phyloP scores from a whole-genome alignment of 2,888 invertebrate species.

The Bugulina stolonifera region DNA sequence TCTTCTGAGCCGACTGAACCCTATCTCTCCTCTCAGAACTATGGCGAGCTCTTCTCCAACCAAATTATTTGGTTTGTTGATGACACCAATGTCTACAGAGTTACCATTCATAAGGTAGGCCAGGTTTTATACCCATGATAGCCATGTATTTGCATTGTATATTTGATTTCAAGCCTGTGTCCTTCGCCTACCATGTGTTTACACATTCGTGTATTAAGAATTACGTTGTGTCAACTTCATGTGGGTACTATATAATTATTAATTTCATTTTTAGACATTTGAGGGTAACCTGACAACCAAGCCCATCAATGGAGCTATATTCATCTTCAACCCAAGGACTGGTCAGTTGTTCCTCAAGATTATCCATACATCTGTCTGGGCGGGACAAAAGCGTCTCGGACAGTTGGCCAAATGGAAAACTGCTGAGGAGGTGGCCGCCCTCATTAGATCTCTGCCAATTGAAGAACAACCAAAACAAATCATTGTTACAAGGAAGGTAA shows the following conservation, averaged over 20 bases:
- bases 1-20: constrained; percentile 99
- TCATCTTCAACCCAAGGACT: constrained; percentile 98
- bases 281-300: constrained; percentile 98
- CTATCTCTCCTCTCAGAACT: constrained; percentile 97
- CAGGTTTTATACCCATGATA: background rate
- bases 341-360: constrained; percentile 98
- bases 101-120: constrained; percentile 86
- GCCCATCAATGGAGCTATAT: constrained; percentile 99
- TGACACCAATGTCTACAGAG: constrained; percentile 98
- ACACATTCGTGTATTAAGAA: too few species aligned
- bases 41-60: constrained; percentile 98
- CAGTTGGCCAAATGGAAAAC: constrained; percentile 99
- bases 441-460: constrained; percentile 95
- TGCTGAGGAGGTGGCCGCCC: constrained; percentile 98
- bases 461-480: constrained; percentile 99
- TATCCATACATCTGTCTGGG: constrained; percentile 99
- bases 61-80: constrained; percentile 99
- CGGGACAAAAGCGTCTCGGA: constrained; percentile 98
- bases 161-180: background rate
- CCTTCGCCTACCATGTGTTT: too few species aligned
- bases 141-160: background rate
- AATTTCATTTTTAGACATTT: constrained; percentile 64
- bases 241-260: too few species aligned
- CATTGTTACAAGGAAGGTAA: constrained; percentile 86
- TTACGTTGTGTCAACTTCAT: too few species aligned